A percentile compares a stretch with the other conserved stretches of the same genome.
These are phyloP conservation scores for Platerodrilus igneus DNA, from an alignment of 2,888 invertebrate species.

Conservation along the genomic window DNA sequence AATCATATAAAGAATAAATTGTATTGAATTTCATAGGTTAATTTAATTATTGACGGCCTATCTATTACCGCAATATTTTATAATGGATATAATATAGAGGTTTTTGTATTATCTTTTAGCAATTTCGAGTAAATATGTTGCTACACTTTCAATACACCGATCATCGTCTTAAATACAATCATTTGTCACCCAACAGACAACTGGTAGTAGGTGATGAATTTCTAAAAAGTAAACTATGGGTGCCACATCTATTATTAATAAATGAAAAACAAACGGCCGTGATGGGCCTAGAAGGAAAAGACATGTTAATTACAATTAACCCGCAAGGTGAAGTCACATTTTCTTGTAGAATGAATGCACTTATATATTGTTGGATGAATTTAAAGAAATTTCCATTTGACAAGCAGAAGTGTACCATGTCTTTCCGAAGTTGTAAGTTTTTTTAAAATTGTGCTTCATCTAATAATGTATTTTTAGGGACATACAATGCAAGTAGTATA, in stretches of 20 bases:
- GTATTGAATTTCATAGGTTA: too few species aligned
- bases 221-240: constrained; percentile 70
- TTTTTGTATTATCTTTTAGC: too few species aligned
- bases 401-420: constrained; percentile 75
- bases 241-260: constrained; percentile 76
- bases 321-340: constrained; percentile 77
- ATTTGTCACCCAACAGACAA: constrained; percentile 62
- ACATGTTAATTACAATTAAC: constrained; percentile 72
- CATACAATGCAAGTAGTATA: constrained; percentile 72
- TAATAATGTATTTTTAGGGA: constrained; percentile 57
- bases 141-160: constrained; percentile 49
- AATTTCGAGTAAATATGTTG: too few species aligned
- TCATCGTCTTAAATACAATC: constrained; percentile 61
- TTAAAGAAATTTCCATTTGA: constrained; percentile 85
- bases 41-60: too few species aligned
- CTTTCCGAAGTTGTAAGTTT: constrained; percentile 73
- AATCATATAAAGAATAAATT: too few species aligned
- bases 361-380: constrained; percentile 79
- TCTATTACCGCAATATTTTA: too few species aligned
- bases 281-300: constrained; percentile 73
- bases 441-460: not conserved
- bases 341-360: constrained; percentile 73
- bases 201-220: constrained; percentile 68
- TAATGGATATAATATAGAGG: too few species aligned
- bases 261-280: constrained; percentile 71